A percentile compares a stretch with the other conserved stretches of the same genome.
phyloP scores from a whole-genome alignment of 2,797 vertebrate species.

The Callimico goeldii region DNA sequence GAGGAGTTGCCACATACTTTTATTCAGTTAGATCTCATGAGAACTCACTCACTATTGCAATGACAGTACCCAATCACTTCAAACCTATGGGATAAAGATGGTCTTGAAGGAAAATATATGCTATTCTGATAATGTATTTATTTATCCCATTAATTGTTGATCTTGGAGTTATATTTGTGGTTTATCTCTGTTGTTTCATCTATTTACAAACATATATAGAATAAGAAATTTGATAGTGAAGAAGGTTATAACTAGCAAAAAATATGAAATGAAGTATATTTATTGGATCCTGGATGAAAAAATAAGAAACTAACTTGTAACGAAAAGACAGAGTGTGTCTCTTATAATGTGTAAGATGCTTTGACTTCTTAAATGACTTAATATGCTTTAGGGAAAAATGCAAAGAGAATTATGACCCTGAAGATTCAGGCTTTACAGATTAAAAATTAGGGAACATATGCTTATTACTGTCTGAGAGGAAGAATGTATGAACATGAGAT shows the following conservation, averaged over 20 bases:
- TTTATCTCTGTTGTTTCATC: background rate
- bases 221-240: background rate
- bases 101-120: background rate
- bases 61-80: no score
- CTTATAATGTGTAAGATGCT: background rate
- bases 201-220: background rate
- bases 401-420: background rate
- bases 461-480: background rate
- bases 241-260: background rate
- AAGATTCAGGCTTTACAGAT: background rate
- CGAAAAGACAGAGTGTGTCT: background rate
- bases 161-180: background rate
- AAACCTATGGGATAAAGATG: background rate
- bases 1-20: no score
- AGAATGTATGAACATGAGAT: background rate
- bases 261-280: background rate
- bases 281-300: background rate
- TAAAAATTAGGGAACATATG: background rate
- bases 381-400: background rate
- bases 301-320: background rate
- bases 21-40: no score
- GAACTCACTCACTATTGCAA: no score
- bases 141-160: background rate
- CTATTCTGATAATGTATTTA: background rate
- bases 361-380: background rate